These are phyloP conservation scores for Campylomormyrus numenius DNA, from an alignment of 2,113 vertebrate genomes.

Conservation along the genomic window DNA sequence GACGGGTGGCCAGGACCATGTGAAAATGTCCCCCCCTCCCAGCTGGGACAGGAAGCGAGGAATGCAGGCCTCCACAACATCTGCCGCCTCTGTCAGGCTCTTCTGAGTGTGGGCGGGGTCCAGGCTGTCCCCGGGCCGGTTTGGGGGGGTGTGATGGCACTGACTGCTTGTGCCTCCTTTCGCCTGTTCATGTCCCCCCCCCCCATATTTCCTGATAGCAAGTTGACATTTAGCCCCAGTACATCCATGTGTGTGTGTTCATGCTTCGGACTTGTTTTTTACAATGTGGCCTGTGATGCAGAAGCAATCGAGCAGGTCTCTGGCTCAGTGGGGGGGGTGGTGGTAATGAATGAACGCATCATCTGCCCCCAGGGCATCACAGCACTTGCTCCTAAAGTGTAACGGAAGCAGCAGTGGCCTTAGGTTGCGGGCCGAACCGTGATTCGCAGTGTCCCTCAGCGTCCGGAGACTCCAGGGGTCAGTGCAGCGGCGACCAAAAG, in stretches of 20 bases:
- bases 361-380: neutral
- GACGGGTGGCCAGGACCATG: neutral
- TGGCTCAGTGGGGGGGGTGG: neutral
- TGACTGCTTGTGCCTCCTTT: too few species aligned
- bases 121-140: neutral
- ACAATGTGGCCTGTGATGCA: neutral
- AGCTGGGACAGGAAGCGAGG: neutral
- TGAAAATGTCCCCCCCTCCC: neutral
- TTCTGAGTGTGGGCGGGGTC: neutral
- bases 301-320: neutral
- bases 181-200: neutral
- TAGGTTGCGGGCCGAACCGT: neutral
- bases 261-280: neutral
- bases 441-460: neutral
- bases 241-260: neutral
- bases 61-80: neutral
- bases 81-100: neutral
- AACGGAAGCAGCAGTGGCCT: neutral
- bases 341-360: neutral
- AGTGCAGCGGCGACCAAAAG: neutral
- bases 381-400: neutral
- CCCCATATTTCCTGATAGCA: neutral
- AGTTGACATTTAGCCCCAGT: neutral
- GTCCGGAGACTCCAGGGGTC: neutral
- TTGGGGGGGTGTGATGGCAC: neutral